Percentiles rank a stretch among this genome's conserved stretches.
phyloP scores from a whole-genome alignment of 2,888 invertebrate genomes.

The Gari tellinella region DNA sequence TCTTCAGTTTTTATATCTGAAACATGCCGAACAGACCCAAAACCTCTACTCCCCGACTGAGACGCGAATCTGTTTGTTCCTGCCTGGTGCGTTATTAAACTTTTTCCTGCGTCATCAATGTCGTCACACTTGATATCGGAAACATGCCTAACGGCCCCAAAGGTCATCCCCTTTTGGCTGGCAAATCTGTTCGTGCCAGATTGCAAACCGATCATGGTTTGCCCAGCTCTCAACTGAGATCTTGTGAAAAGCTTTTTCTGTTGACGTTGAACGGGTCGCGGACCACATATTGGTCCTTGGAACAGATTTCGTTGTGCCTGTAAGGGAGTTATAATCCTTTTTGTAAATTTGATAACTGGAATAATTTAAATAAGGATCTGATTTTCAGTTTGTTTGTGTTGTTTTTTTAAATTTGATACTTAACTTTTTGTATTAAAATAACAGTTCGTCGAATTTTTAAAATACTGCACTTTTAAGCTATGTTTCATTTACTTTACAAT shows the following conservation, averaged over 20 bases:
- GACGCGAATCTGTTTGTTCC: conserved; percentile 82
- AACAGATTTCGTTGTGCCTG: conserved; percentile 82
- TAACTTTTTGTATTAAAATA: too few relatives aligned
- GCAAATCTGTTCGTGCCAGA: conserved; percentile 81
- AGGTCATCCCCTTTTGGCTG: conserved; percentile 79
- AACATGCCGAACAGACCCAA: conserved; percentile 80
- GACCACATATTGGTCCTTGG: conserved; percentile 80
- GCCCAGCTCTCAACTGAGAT: conserved; percentile 79
- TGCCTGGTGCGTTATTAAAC: conserved; percentile 80
- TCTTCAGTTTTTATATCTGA: conserved; percentile 82
- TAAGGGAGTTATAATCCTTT: conserved; percentile 30
- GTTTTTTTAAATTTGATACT: too few relatives aligned
- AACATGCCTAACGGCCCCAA: conserved; percentile 75
- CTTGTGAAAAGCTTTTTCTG: conserved; percentile 77
- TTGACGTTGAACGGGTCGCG: conserved; percentile 78
- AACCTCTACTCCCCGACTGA: conserved; percentile 79
- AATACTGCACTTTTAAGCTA: too few relatives aligned
- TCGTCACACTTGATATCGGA: conserved; percentile 72
- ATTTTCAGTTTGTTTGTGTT: too few relatives aligned
- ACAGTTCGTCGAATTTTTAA: too few relatives aligned
- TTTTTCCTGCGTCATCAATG: conserved; percentile 60
- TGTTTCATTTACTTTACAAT: too few relatives aligned
- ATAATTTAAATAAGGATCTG: too few relatives aligned
- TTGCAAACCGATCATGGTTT: conserved; percentile 78
- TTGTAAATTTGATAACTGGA: too few relatives aligned